Evolutionary conservation across 2,888 invertebrate species (phyloP), one percentile per base, ranked within the genome.

Genomic region (Coenonympha glycerion): DNA sequence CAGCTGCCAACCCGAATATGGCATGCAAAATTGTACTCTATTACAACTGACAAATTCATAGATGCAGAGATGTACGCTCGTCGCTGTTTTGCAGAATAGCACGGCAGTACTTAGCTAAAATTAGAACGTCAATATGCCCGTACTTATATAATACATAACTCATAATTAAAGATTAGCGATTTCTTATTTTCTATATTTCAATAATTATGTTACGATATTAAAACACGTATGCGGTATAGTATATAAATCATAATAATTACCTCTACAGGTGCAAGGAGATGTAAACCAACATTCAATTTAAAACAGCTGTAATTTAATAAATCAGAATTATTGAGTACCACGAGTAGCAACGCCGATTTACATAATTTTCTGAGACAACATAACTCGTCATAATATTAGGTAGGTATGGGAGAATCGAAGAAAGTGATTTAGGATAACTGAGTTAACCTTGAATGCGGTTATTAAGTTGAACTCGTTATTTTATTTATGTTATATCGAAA

Each of bases 241-340:
- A 51, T 31, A 51, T 59, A 54, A 59, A 55, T 59, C 59, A 59
- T 59, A 57, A 50, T 57, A 53, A 59, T 52, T 49, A 49, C 53
- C 42, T 31, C 33, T 49, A 54, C 57, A 59, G 59, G 59, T 59
- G 59, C 57, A 54, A 54, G 49, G 34, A 42, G 40, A 56, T 53
- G 46, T 49, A 49, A 59, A 50, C 49, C 40, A 55, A 49, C 45
- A 51, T 51, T 52, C 50, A 48, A 49, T 57, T 47, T 40, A 18
- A 37, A 48, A 45, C 49, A 34, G 41, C 36, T 47, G 34, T 52
- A 48, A 55, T 53, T 53, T 40, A 50, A 56, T 56, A 56, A 53
- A 56, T 51, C 53, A 53, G 46, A 53, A 51, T n/a, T n/a, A n/a
- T 21, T 26, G 46, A 47, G 45, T 46, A 47, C 16, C 45, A 18